Evolutionary conservation across 2,888 invertebrate genomes (phyloP).

Genomic region (Phlogophora meticulosa): DNA sequence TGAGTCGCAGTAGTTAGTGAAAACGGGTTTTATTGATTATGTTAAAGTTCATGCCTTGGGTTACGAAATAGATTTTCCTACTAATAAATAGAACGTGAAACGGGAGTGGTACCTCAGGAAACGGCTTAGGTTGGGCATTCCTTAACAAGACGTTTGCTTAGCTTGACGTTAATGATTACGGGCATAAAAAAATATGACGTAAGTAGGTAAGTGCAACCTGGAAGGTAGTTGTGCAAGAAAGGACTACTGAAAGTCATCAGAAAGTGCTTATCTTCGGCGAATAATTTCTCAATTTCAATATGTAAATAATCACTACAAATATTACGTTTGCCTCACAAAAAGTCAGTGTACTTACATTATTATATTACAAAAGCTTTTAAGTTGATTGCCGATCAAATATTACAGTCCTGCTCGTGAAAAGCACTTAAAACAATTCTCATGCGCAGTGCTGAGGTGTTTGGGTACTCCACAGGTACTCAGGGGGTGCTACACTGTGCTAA

Average conservation of each 20-base stretch:
- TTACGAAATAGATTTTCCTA: too few relatives aligned
- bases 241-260: not conserved
- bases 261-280: constrained; percentile 8
- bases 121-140: too few relatives aligned
- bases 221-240: too few relatives aligned
- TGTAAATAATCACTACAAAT: constrained; percentile 51
- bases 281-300: constrained; percentile 31
- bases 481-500: constrained; percentile 72
- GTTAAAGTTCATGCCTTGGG: too few relatives aligned
- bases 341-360: constrained; percentile 59
- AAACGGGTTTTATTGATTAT: too few relatives aligned
- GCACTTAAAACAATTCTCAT: constrained; percentile 76
- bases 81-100: too few relatives aligned
- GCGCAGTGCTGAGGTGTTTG: constrained; percentile 49
- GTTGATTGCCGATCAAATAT: constrained; percentile 74
- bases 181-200: too few relatives aligned
- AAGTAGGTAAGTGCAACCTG: not conserved
- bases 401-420: constrained; percentile 72
- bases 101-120: too few relatives aligned
- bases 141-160: too few relatives aligned
- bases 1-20: too few relatives aligned
- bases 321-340: constrained; percentile 46
- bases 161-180: too few relatives aligned
- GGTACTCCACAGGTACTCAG: constrained; percentile 51
- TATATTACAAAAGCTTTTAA: constrained; percentile 67